Evolutionary conservation across 2,113 vertebrate species (phyloP).

Genomic region (Calyptomena viridis): DNA sequence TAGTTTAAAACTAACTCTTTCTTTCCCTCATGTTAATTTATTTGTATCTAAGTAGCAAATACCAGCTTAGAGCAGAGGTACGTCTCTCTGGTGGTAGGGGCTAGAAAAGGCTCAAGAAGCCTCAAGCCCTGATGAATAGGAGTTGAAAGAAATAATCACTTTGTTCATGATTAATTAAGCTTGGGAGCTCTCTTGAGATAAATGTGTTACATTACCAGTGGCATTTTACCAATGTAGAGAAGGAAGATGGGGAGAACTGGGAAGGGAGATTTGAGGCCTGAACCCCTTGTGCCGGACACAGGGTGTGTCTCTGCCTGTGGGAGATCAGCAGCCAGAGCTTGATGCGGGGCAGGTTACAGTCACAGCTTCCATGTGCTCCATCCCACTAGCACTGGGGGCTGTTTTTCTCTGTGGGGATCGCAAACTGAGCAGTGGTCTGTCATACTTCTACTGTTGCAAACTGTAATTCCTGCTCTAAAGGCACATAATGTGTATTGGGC

Average conservation of each 20-base stretch:
- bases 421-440: not conserved
- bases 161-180: not conserved
- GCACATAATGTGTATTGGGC: not conserved
- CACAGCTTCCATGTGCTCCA: not conserved
- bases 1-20: slow-evolving; percentile 5
- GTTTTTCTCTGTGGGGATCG: not conserved
- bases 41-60: slow-evolving; percentile 3
- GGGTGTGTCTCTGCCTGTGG: not conserved
- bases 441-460: not conserved
- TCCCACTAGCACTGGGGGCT: not conserved
- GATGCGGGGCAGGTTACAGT: not conserved
- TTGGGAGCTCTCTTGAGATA: not conserved
- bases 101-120: not conserved
- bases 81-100: not conserved
- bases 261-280: not conserved
- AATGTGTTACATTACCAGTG: not conserved
- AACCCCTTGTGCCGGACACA: not conserved
- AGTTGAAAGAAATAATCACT: not conserved
- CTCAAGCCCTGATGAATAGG: not conserved
- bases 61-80: not conserved
- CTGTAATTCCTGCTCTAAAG: not conserved
- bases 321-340: not conserved
- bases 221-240: not conserved
- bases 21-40: not conserved
- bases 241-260: not conserved